Evolutionary conservation across 2,888 invertebrate genomes (phyloP).

Genomic region (Belgica antarctica): DNA sequence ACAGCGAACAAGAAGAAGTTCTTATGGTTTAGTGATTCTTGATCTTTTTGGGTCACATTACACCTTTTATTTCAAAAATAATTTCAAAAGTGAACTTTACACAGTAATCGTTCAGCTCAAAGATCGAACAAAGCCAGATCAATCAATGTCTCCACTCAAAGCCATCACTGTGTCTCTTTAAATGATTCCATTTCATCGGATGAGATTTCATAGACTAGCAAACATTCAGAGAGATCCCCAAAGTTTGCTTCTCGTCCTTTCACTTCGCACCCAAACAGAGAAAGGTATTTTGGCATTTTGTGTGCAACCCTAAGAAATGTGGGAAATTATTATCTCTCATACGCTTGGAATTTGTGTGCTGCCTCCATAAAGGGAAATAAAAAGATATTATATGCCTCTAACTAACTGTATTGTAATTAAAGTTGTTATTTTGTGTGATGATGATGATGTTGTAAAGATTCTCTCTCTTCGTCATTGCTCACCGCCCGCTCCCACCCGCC

Average conservation of each 20-base stretch:
- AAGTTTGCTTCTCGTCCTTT: not conserved
- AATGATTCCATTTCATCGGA: not conserved
- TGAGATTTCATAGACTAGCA: not conserved
- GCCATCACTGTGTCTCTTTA: too few relatives aligned
- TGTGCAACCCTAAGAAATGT: not conserved
- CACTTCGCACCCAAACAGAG: not conserved
- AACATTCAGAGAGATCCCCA: not conserved
- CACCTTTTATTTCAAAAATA: too few relatives aligned
- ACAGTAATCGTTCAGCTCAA: too few relatives aligned
- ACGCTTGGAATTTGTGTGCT: not conserved
- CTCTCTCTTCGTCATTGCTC: too few relatives aligned
- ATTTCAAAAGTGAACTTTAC: too few relatives aligned
- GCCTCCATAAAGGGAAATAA: conserved; percentile 23
- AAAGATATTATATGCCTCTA: conserved; percentile 36
- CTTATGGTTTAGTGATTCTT: too few relatives aligned
- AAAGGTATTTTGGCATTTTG: not conserved
- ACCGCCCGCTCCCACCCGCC: not conserved
- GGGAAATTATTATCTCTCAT: conserved; percentile 30
- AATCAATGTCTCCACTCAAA: too few relatives aligned
- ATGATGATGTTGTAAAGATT: conserved; percentile 32
- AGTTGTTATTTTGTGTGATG: conserved; percentile 43
- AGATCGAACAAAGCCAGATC: too few relatives aligned
- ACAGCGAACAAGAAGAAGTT: too few relatives aligned
- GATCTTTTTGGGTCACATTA: too few relatives aligned
- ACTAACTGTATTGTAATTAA: conserved; percentile 37